phyloP scores from a whole-genome alignment of 2,797 vertebrate species.

The Tragelaphus eurycerus region DNA sequence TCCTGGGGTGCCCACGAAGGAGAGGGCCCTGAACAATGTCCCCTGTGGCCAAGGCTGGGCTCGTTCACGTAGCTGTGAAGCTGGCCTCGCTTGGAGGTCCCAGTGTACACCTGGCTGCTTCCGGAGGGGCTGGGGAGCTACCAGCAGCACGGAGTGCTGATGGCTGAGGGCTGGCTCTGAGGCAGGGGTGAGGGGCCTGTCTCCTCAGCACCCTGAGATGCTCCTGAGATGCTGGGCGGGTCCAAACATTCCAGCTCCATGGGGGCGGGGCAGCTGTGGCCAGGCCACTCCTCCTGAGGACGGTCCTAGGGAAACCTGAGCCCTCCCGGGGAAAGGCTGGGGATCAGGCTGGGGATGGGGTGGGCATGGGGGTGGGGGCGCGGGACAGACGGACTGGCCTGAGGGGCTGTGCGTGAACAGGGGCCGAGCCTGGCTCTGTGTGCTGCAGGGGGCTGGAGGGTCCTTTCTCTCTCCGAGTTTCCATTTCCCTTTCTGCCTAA shows the following conservation, averaged over 20 bases:
- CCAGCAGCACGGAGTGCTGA: background rate
- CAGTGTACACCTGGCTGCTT: accelerated
- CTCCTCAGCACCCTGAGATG: background rate
- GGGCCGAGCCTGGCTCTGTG: too few relatives aligned
- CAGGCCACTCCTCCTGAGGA: background rate
- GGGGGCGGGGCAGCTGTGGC: background rate
- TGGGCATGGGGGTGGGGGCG: accelerated
- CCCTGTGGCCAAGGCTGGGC: background rate
- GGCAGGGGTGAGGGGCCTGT: background rate
- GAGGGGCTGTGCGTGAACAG: background rate
- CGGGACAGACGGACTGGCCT: background rate
- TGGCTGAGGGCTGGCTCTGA: background rate
- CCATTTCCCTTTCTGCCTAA: background rate
- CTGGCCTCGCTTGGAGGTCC: background rate
- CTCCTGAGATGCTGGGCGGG: background rate
- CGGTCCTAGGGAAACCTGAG: background rate
- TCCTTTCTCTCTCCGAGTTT: background rate
- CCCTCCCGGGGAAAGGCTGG: background rate
- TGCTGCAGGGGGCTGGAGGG: background rate
- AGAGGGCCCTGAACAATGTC: background rate
- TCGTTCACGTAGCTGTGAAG: accelerated
- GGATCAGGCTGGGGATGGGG: background rate
- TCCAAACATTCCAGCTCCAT: background rate
- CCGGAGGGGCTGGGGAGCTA: background rate
- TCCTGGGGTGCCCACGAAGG: background rate